Base-by-base conservation (phyloP, 2,113 vertebrate genomes). In the Tretioscincus oriximinensis region DNA sequence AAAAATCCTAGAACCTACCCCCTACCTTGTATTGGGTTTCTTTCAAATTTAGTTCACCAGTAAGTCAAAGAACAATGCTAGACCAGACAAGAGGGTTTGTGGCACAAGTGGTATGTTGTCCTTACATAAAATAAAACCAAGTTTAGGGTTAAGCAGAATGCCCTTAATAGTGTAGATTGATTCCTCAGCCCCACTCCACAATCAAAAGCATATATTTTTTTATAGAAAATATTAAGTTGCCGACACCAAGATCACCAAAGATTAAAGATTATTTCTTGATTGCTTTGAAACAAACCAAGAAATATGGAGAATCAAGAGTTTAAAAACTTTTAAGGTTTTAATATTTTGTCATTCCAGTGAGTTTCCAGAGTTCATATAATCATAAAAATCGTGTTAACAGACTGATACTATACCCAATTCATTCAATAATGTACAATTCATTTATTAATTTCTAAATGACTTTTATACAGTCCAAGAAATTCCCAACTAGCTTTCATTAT, bases 51-150 rank as follows among this genome's bases (percentile, higher is more conserved):
- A 28, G 54, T 31, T n/a, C 47, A 54, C 20, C 20, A 35, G 4
- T 11, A n/a, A 67, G 1, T 61, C 87, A 29, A n/a, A n/a, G n/a
- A n/a, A n/a, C n/a, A 63, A 12, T 81, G 70, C 7, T 60, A 35
- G 86, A 87, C 84, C 84, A 92, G 45, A 91, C 20, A 84, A 92
- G 89, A 83, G 76, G 82, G 71, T 87, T 88, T 90, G 88, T 67
- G 85, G 90, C 84, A 91, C 68, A 85, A 85, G 84, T 14, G 61
- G 41, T 64, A 63, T 69, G 28, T 28, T 22, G 11, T 28, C 88
- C 77, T 58, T 2, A 0, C 77, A 84, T 86, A 90, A 89, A 88
- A 92, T 86, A 64, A 86, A 88, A 89, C 90, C 80, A 85, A 90
- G 87, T 85, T 88, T 80, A 86, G 88, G 84, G 86, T 92, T 86